Percentiles rank a stretch among this genome's conserved stretches.
Evolutionary conservation across 2,888 invertebrate genomes (phyloP).

Genomic region (Copidosoma aretas): DNA sequence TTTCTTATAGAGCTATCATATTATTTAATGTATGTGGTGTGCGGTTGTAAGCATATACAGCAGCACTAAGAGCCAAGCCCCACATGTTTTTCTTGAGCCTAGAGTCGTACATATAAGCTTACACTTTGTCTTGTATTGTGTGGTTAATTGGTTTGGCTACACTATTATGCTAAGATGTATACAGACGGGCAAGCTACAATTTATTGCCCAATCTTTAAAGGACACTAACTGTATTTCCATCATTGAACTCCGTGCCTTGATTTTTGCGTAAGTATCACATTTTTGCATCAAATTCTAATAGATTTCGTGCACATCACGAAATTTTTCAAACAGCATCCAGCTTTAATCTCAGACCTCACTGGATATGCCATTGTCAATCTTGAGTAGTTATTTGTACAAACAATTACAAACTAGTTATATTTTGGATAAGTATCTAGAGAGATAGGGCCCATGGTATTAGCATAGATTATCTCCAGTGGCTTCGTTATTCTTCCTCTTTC

Average conservation of each 20-base stretch:
- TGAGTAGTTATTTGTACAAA: slow-evolving; percentile 43
- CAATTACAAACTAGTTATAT: slow-evolving; percentile 35
- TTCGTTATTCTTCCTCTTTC: slow-evolving; percentile 31
- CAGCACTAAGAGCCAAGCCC: slow-evolving; percentile 34
- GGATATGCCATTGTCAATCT: slow-evolving; percentile 40
- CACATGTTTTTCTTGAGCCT: no score
- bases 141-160: slow-evolving; percentile 38
- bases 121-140: no score
- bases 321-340: slow-evolving; percentile 28
- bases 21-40: slow-evolving; percentile 37
- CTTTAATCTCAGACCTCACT: slow-evolving; percentile 40
- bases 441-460: slow-evolving; percentile 42
- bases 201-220: neutral
- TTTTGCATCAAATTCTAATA: slow-evolving; percentile 41
- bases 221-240: slow-evolving; percentile 35
- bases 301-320: slow-evolving; percentile 42
- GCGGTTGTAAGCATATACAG: slow-evolving; percentile 36
- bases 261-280: slow-evolving; percentile 44
- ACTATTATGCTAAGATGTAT: slow-evolving; percentile 37
- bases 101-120: no score
- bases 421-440: slow-evolving; percentile 38
- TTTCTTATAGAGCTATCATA: slow-evolving; percentile 9
- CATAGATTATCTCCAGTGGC: slow-evolving; percentile 42
- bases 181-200: slow-evolving; percentile 1
- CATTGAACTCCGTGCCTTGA: slow-evolving; percentile 43